Evolutionary conservation across 1,140 invertebrate genomes (phyloP), one percentile per base, ranked within the genome.

Genomic region (Phocides pigmalion): DNA sequence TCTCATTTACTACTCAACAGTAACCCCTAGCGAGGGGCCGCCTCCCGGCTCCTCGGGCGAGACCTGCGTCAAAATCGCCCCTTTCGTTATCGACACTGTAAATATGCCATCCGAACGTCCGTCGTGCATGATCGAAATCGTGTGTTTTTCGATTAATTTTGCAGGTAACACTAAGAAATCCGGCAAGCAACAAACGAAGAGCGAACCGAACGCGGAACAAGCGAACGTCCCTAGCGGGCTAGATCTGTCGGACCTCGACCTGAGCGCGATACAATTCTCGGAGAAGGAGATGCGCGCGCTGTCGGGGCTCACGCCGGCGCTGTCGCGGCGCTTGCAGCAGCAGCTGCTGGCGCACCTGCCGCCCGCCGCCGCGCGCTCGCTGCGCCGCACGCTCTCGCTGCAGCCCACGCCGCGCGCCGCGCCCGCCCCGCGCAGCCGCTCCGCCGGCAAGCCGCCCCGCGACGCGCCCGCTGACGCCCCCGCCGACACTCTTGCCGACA

Each of bases 201-300:
- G 67, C 47, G 64, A 51, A 66, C 63, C 71, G 54, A 79, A 62
- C 56, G 71, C 70, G 50, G 78, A 85, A 17, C 15, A 59, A 47
- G 53, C 54, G 41, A 74, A 79, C 62, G 82, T 75, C 46, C 86
- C 92, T 69, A 92, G 92, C 79, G 92, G 92, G 41, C 81, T 94
- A 66, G 94, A 95, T 83, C 88, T 94, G 79, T 93, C 93, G 35
- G 94, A 94, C 74, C 84, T 95, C 68, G 94, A 95, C 84, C 78
- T 95, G 62, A 94, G 93, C 72, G 92, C 94, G 66, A 91, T 95
- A 67, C 92, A 94, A 80, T 89, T 95, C 17, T 94, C 93, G 65
- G 94, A 95, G 82, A 92, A 93, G 74, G 94, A 95, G 87, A 89
- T 94, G 68, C 92, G 93, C 69, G 94, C 94, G 61, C 82, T 95